phyloP scores from a whole-genome alignment of 1,140 invertebrate genomes.

The Carposina sasakii region DNA sequence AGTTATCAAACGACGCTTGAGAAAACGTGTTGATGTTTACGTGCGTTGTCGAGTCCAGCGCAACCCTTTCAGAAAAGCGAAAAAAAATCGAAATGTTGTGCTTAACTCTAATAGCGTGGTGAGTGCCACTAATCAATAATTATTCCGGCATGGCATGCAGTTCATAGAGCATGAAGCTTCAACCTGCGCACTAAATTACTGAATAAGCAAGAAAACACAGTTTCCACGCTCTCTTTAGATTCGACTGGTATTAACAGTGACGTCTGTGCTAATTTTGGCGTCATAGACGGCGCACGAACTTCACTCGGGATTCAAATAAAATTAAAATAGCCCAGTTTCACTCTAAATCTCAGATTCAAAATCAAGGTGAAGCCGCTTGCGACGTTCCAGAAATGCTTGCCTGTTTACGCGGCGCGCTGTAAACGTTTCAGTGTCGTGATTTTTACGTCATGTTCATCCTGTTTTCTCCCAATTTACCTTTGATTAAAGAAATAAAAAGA shows the following conservation, averaged over 20 bases:
- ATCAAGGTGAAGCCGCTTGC: conserved; percentile 66
- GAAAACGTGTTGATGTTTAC: conserved; percentile 58
- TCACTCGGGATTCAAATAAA: conserved; percentile 57
- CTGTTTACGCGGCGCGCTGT: conserved; percentile 40
- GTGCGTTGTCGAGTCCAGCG: conserved; percentile 53
- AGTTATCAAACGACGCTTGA: conserved; percentile 49
- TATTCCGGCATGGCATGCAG: conserved; percentile 33
- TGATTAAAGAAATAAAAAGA: conserved; percentile 21
- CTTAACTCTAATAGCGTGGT: conserved; percentile 60
- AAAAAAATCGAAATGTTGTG: conserved; percentile 36
- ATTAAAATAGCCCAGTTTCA: conserved; percentile 62
- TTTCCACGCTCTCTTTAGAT: conserved; percentile 14
- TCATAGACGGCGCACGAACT: conserved; percentile 54
- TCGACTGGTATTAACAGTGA: no score
- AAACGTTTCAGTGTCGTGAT: conserved; percentile 26
- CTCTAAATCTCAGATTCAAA: conserved; percentile 61
- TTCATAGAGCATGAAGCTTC: conserved; percentile 30
- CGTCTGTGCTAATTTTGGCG: conserved; percentile 36
- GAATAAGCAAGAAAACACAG: conserved; percentile 11
- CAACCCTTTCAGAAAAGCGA: conserved; percentile 36
- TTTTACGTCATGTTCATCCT: conserved; percentile 44
- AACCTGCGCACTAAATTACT: conserved; percentile 10
- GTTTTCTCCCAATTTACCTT: conserved; percentile 28
- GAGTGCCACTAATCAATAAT: conserved; percentile 51
- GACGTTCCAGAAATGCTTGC: conserved; percentile 55